Percentiles rank a stretch among this genome's conserved stretches.
Conservation (phyloP, 1,140 invertebrate species). For the Hirudo medicinalis region DNA sequence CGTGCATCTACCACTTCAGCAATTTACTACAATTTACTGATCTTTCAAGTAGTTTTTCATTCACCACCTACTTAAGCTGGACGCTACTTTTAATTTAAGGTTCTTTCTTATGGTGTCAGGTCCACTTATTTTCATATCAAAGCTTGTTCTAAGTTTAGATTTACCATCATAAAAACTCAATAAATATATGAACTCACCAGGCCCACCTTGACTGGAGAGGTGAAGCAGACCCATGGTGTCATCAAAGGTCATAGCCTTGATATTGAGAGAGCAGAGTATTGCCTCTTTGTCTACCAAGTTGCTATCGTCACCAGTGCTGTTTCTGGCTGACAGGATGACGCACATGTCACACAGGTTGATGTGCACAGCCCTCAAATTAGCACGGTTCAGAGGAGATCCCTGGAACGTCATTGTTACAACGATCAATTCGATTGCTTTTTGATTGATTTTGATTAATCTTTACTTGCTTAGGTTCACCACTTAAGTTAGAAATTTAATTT, state of each 20-base stretch:
- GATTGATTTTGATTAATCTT: neutral
- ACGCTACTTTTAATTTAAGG: too few species aligned
- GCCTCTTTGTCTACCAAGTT: conserved; percentile 90
- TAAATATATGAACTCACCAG: neutral
- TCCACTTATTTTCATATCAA: too few species aligned
- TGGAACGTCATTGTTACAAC: conserved; percentile 37
- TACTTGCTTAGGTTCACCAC: neutral
- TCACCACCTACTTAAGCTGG: too few species aligned
- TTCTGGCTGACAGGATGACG: conserved; percentile 81
- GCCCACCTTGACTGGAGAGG: neutral
- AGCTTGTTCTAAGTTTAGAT: too few species aligned
- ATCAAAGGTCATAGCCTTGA: conserved; percentile 97
- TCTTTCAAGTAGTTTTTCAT: too few species aligned
- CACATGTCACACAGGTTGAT: conserved; percentile 98
- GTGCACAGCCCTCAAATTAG: conserved; percentile 89
- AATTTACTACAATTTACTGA: too few species aligned
- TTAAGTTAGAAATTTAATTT: conserved; percentile 4
- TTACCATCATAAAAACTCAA: too few species aligned
- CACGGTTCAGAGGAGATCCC: conserved; percentile 89
- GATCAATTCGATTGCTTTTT: neutral
- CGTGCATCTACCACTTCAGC: too few species aligned
- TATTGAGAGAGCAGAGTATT: conserved; percentile 91
- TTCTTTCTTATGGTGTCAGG: too few species aligned
- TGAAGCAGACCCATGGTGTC: conserved; percentile 43
- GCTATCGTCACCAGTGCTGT: conserved; percentile 48